Base-by-base conservation (phyloP, 2,113 vertebrate species). In the Ahaetulla prasina region DNA sequence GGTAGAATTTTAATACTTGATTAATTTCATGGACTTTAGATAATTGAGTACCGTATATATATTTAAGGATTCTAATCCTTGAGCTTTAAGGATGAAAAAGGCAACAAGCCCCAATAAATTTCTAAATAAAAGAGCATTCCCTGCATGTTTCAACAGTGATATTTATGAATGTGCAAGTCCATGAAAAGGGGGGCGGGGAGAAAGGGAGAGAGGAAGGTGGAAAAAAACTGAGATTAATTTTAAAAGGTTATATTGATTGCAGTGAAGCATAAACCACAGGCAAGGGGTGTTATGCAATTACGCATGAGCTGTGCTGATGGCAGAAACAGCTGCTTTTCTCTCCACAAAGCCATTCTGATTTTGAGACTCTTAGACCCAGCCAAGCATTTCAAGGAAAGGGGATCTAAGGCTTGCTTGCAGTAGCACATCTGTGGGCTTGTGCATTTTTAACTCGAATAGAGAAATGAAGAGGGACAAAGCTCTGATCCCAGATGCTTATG, bases 221-320 rank as follows among this genome's bases (percentile, higher is more conserved):
- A 20, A 49, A 22, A 93, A 92, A 94, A 94, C 23, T 94, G 88
- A 95, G 96, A 97, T 97, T 96, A 95, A 96, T 96, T 97, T 94
- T 94, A 90, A 97, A 96, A 97, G 95, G 94, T 94, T 96, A 52
- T 95, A 60, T 55, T 92, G 96, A 94, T 95, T 93, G 94, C 96
- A 25, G 89, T 93, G 91, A 92, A 91, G 92, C 95, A 90, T 86
- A 91, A 95, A 94, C 94, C 93, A 88, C 95, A 94, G 95, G 95
- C 94, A 89, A 92, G 52, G 85, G 95, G 90, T 92, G 93, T 95
- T 49, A 1, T 39, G 94, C 94, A 93, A 88, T 94, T 95, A 95
- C 92, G 92, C 94, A 92, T 2, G 23, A 68, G 90, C 93, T 3
- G 3, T 74, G 89, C 85, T 18, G 92, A 25, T 14, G 52, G 11